Evolutionary conservation across 1,140 invertebrate genomes (phyloP).

Genomic region (Anastatus disparis): DNA sequence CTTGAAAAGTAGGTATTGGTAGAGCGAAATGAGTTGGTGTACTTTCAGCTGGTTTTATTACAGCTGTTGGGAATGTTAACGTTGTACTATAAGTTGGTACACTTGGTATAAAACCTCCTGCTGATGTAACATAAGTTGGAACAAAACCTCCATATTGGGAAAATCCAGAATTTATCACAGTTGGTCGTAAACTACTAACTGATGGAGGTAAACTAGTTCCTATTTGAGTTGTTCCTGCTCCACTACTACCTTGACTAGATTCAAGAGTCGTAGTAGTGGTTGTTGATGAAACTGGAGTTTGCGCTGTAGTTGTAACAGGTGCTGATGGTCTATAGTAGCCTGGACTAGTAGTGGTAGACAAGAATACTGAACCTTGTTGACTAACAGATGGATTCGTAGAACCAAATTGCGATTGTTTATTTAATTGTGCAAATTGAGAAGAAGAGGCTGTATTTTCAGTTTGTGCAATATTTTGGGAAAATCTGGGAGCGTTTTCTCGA

Average conservation of each 20-base stretch:
- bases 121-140: conserved; percentile 46
- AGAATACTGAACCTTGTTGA: not conserved
- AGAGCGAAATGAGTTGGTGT: conserved; percentile 57
- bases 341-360: not conserved
- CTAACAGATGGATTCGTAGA: not conserved
- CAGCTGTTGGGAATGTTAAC: conserved; percentile 35
- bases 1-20: conserved; percentile 51
- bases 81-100: conserved; percentile 45
- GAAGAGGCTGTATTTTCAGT: not conserved
- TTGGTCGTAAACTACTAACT: conserved; percentile 7
- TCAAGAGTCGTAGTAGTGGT: not conserved
- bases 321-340: not conserved
- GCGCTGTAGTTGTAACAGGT: conserved; percentile 39
- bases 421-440: conserved; percentile 21
- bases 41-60: conserved; percentile 47
- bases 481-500: conserved; percentile 46
- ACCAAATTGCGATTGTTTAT: conserved; percentile 5
- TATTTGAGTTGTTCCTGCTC: conserved; percentile 38
- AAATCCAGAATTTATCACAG: conserved; percentile 20
- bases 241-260: conserved; percentile 31
- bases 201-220: conserved; percentile 31
- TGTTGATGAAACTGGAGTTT: conserved; percentile 5
- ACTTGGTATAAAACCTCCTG: conserved; percentile 41
- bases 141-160: conserved; percentile 53
- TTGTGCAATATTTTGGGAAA: conserved; percentile 43